phyloP scores from a whole-genome alignment of 1,140 invertebrate genomes.

The Drosophila grimshawi region DNA sequence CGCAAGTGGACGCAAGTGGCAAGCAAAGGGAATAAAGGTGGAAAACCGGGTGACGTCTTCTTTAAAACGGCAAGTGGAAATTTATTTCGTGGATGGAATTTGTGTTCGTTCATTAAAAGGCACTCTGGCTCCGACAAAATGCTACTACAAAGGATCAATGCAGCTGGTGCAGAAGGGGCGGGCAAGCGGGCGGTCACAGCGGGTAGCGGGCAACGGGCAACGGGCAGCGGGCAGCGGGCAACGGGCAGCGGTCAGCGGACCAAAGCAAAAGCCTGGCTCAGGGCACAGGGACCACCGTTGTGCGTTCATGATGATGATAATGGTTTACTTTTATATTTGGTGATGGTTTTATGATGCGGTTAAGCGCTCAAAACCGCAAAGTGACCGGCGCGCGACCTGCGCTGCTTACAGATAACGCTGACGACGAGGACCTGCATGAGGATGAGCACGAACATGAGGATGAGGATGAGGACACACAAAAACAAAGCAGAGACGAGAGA shows the following conservation, averaged over 20 bases:
- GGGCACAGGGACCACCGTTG: constrained; percentile 41
- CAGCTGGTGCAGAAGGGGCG: constrained; percentile 38
- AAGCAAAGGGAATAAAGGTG: not conserved
- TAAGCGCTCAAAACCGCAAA: constrained; percentile 81
- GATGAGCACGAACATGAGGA: constrained; percentile 1
- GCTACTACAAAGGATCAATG: constrained; percentile 56
- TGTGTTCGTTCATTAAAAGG: constrained; percentile 65
- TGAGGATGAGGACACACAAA: constrained; percentile 9
- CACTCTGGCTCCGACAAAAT: constrained; percentile 6
- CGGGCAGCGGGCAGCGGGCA: not conserved
- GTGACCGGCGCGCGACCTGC: constrained; percentile 58
- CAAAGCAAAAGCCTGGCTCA: constrained; percentile 9
- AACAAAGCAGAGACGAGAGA: not conserved
- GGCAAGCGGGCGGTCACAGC: constrained; percentile 12
- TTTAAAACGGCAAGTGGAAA: constrained; percentile 30
- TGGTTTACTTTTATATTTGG: constrained; percentile 76
- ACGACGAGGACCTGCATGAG: constrained; percentile 16
- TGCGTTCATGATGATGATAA: constrained; percentile 76
- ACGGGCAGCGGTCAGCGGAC: not conserved
- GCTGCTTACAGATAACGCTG: constrained; percentile 25
- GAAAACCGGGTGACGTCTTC: constrained; percentile 13
- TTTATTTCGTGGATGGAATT: constrained; percentile 6
- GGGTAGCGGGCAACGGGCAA: not conserved
- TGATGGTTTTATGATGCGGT: constrained; percentile 83
- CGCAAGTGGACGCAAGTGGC: constrained; percentile 10